Evolutionary conservation across 2,888 invertebrate genomes (phyloP), one percentile per base, ranked within the genome.

Genomic region (Oscheius sp.): DNA sequence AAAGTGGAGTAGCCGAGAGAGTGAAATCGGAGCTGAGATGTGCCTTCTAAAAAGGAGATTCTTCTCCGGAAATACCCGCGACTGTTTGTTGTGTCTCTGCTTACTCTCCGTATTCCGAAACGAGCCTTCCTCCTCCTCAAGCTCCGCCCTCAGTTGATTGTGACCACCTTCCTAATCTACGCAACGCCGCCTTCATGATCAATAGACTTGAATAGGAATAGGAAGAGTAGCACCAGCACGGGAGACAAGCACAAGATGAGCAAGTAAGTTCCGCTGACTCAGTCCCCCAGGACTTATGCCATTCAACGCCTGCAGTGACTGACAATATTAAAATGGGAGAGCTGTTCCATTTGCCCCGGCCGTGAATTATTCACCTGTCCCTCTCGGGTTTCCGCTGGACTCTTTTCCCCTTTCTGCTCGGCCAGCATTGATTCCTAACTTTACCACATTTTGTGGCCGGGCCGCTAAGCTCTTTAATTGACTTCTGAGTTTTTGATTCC

Each of bases 121-220:
- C 41, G 61, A 61, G 61, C 61, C 61, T n/a, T n/a, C n/a, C n/a
- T 61, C 41, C 61, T 43, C 61, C 55, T 61, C 43, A 55, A 12
- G 61, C 61, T 43, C 61, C 61, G 61, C 61, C 58, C 61, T 43
- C 43, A 7, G 61, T 61, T 61, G 61, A 61, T 61, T 61, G 61
- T 61, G 61, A n/a, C 61, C 61, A 61, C 61, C 61, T 61, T 61
- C 61, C 61, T 61, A 61, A 61, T 61, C 61, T 61, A 43, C 61
- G 61, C 21, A 3, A 25, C 23, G n/a, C 21, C 61, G 18, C 58
- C 29, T 25, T 45, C 61, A 61, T 61, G 61, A 61, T 61, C 61
- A 61, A 61, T 61, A 61, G 61, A 43, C 43, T 35, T 16, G 12
- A 18, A 21, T 3, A 6, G 55, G 25, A 55, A 23, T 21, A 58